phyloP scores from a whole-genome alignment of 2,888 invertebrate species.

The Chloromyia formosa region DNA sequence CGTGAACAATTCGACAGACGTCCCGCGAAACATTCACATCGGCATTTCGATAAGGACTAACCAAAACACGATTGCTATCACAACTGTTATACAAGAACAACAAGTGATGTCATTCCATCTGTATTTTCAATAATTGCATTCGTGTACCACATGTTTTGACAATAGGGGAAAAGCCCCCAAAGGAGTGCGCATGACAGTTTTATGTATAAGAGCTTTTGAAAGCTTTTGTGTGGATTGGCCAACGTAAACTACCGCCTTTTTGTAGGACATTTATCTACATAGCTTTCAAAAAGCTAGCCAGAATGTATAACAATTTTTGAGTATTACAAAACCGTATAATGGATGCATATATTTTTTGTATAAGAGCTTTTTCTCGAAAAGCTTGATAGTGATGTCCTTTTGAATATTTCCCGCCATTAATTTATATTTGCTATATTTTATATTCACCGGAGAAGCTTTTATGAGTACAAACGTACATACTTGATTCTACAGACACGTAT shows the following conservation, averaged over 20 bases:
- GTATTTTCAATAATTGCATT: constrained; percentile 12
- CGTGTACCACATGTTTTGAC: constrained; percentile 22
- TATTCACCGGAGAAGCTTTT: too few relatives aligned
- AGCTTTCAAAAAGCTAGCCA: neutral
- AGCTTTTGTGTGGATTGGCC: neutral
- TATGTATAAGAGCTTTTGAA: constrained; percentile 36
- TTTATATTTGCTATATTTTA: too few relatives aligned
- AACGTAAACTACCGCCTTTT: constrained; percentile 27
- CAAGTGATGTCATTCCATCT: constrained; percentile 17
- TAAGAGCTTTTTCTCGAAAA: constrained; percentile 12
- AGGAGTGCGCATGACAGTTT: constrained; percentile 18
- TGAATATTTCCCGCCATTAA: too few relatives aligned
- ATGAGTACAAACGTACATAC: too few relatives aligned
- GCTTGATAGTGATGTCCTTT: neutral
- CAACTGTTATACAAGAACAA: constrained; percentile 44
- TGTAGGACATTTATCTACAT: neutral
- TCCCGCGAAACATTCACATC: constrained; percentile 40
- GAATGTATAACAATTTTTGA: neutral
- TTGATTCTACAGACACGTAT: too few relatives aligned
- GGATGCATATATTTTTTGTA: neutral
- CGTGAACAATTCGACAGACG: constrained; percentile 6
- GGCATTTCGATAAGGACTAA: constrained; percentile 43
- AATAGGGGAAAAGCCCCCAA: neutral
- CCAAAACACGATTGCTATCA: constrained; percentile 17
- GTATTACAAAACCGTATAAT: neutral